These are phyloP conservation scores for Paraplagusia blochii DNA, from an alignment of 2,113 vertebrate genomes.

Conservation along the genomic window DNA sequence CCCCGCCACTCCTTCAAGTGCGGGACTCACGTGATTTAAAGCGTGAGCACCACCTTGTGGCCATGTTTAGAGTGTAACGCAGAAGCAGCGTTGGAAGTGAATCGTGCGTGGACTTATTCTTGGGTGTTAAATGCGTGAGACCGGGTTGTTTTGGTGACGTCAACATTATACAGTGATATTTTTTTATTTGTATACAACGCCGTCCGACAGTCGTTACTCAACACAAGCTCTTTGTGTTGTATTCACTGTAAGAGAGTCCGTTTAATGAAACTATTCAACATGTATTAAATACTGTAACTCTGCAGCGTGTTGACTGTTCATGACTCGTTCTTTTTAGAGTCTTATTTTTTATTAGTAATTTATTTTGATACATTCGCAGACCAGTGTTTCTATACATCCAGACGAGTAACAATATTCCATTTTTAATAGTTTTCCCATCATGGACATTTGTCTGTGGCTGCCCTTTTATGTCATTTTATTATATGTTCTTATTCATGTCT, in stretches of 20 bases:
- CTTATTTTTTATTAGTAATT: no score
- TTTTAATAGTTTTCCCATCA: no score
- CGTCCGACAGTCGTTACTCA: constrained; percentile 40
- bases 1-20: background rate
- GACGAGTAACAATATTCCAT: no score
- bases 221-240: constrained; percentile 34
- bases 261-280: constrained; percentile 35
- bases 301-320: constrained; percentile 38
- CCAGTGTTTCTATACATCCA: no score
- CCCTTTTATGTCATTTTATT: no score
- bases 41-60: constrained; percentile 59
- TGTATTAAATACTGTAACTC: constrained; percentile 20
- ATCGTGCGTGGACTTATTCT: constrained; percentile 21
- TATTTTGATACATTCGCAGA: no score
- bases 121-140: constrained; percentile 33
- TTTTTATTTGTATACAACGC: constrained; percentile 59
- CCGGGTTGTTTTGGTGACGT: background rate
- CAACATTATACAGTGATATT: constrained; percentile 22
- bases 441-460: no score
- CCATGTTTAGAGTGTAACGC: constrained; percentile 1
- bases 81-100: background rate
- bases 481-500: no score
- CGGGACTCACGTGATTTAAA: constrained; percentile 28
- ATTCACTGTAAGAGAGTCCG: constrained; percentile 37
- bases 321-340: no score